Evolutionary conservation across 2,888 invertebrate genomes (phyloP), one percentile per base, ranked within the genome.

Genomic region (Choreutis nemorana): DNA sequence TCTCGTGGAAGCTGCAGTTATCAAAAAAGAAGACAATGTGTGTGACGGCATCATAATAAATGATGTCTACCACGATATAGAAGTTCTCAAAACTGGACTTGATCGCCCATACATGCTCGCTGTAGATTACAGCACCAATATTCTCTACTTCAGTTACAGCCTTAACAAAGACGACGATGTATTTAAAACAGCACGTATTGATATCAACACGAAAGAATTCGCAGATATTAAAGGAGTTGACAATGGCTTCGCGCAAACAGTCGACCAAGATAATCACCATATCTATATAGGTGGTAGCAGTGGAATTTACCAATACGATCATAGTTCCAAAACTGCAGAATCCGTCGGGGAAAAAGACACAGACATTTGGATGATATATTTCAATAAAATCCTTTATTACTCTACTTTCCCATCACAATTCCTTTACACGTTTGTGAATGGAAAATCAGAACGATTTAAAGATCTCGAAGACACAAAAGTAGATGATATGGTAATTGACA

Each of bases 241-340:
- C n/a, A 65, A 68, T 34, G 68, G 68, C 4, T 68, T 59, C 22
- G 62, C 67, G 6, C 62, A 61, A 37, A 60, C 68, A 5, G 52
- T 65, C n/a, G 56, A 67, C 31, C 54, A 58, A 15, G 34, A 31
- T 3, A 46, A 48, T 7, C 52, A 62, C 20, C 38, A 41, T 7
- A 56, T 61, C 4, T 68, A 53, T 34, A 50, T 68, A 3, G 67
- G 66, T 23, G 68, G 65, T 1, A 65, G 65, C 36, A 51, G 63
- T 26, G 66, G 66, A n/a, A 62, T 67, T 40, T 67, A 45, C 37
- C 45, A 45, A 33, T 67, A 55, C 41, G 57, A 59, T 44, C 55
- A 56, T 27, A 10, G 23, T 12, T 53, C 46, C 10, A 44, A 46
- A 9, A 48, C 52, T 32, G 39, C 63, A 18, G 45, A 48, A 10